Evolutionary conservation across 1,140 invertebrate species (phyloP).

Genomic region (Drosophila repleta): DNA sequence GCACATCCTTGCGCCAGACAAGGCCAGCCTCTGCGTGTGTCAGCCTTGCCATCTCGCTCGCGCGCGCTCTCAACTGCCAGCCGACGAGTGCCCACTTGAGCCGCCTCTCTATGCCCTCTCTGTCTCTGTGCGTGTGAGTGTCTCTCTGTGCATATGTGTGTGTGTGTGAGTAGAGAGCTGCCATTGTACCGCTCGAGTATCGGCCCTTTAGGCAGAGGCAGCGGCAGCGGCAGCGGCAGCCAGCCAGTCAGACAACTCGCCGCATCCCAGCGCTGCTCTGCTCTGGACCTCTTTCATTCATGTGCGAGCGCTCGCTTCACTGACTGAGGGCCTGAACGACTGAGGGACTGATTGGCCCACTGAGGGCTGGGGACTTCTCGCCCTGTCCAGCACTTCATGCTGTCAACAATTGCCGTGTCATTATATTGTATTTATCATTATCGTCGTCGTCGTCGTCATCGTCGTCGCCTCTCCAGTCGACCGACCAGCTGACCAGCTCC

Average conservation of each 20-base stretch:
- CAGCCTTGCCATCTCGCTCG: slow-evolving; percentile 48
- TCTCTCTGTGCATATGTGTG: slow-evolving; percentile 5
- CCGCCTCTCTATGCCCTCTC: slow-evolving; percentile 33
- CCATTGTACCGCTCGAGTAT: slow-evolving; percentile 61
- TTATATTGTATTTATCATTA: slow-evolving; percentile 82
- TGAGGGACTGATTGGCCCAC: background rate
- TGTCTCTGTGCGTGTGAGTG: slow-evolving; percentile 8
- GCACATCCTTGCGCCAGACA: slow-evolving; percentile 46
- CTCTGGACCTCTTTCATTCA: slow-evolving; percentile 28
- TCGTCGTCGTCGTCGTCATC: slow-evolving; percentile 68
- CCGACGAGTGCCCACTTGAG: slow-evolving; percentile 74
- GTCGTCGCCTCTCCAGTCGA: slow-evolving; percentile 41
- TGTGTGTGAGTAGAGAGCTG: slow-evolving; percentile 27
- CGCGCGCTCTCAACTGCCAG: slow-evolving; percentile 16
- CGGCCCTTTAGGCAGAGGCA: slow-evolving; percentile 28
- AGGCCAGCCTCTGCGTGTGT: slow-evolving; percentile 23
- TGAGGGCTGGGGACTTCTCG: slow-evolving; percentile 3
- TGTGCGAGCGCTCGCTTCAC: background rate
- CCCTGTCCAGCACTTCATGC: slow-evolving; percentile 61
- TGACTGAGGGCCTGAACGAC: too few relatives aligned
- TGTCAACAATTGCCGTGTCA: slow-evolving; percentile 73
- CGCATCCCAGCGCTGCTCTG: slow-evolving; percentile 3
- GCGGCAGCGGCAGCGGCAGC: slow-evolving; percentile 9
- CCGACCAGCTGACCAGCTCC: background rate
- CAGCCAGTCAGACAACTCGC: slow-evolving; percentile 58